Evolutionary conservation across 1,140 invertebrate genomes (phyloP).

Genomic region (Diachasma alloeum): DNA sequence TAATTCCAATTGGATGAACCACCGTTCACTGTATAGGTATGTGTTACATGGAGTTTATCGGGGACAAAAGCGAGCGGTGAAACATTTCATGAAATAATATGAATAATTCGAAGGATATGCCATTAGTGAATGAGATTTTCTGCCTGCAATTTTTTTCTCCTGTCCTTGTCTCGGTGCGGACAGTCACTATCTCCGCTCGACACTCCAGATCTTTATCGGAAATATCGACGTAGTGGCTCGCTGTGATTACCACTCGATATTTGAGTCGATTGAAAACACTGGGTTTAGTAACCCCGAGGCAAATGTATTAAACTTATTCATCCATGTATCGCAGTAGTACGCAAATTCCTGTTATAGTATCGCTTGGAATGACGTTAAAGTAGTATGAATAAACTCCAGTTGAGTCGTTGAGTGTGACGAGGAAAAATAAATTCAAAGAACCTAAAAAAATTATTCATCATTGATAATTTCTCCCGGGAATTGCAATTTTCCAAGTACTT

Average conservation of each 20-base stretch:
- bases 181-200: background rate
- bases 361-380: background rate
- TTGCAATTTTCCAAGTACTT: no score
- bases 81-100: background rate
- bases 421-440: no score
- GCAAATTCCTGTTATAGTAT: background rate
- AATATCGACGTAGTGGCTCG: background rate
- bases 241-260: background rate
- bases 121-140: background rate
- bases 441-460: no score
- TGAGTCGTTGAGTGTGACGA: no score
- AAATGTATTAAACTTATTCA: background rate
- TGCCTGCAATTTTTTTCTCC: background rate
- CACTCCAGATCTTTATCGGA: background rate
- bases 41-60: conserved; percentile 4
- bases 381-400: no score
- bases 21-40: conserved; percentile 1
- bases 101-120: background rate
- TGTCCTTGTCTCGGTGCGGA: background rate
- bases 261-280: background rate
- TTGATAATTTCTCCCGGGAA: no score
- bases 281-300: background rate
- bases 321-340: background rate
- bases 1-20: conserved; percentile 36
- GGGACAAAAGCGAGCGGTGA: background rate